Conservation (phyloP, 2,888 invertebrate species). For the Oithona nana region DNA sequence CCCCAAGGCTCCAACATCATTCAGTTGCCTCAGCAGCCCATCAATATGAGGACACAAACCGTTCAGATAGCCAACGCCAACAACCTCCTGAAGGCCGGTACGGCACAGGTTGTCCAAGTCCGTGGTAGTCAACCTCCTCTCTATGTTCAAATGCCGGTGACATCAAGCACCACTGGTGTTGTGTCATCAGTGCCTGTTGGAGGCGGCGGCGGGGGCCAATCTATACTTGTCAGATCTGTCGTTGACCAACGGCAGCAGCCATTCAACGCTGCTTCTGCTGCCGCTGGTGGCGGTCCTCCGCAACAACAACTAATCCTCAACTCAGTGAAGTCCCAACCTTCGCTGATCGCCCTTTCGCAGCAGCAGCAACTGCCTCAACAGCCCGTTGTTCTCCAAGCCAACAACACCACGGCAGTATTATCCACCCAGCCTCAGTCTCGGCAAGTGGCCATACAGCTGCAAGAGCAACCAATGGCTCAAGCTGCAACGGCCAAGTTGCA, state of each 20-base stretch:
- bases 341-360: not conserved
- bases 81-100: not conserved
- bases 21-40: not conserved
- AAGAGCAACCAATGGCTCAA: no score
- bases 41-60: not conserved
- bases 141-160: conserved; percentile 2
- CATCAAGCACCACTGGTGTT: not conserved
- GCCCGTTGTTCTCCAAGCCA: not conserved
- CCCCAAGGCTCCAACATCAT: conserved; percentile 1
- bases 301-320: conserved; percentile 4
- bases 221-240: no score
- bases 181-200: not conserved
- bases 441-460: conserved; percentile 5
- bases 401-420: not conserved
- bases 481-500: not conserved
- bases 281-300: not conserved
- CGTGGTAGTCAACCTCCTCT: not conserved
- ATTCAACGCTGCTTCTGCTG: no score
- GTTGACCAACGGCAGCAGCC: no score
- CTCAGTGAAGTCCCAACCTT: not conserved
- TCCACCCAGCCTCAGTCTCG: not conserved
- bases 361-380: not conserved
- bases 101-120: conserved; percentile 1
- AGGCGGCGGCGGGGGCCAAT: not conserved
- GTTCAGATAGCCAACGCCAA: not conserved